Base-by-base conservation (phyloP, 2,113 vertebrate genomes). In the Anas platyrhynchos region DNA sequence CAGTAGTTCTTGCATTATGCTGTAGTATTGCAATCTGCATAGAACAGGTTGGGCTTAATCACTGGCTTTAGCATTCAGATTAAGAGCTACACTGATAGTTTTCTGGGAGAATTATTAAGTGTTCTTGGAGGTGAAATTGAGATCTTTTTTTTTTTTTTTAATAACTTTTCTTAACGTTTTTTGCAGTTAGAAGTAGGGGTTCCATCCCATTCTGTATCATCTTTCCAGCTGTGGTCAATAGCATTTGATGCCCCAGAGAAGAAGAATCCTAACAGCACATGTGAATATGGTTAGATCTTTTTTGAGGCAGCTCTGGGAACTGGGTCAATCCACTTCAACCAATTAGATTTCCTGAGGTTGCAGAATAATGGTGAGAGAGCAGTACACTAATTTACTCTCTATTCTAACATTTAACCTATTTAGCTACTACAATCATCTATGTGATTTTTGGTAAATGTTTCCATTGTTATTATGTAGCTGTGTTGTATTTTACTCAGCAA, bases 81-180 rank as follows among this genome's bases (percentile, higher is more conserved):
- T 31, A 31, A 76, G 38, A 36, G 67, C n/a, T 76, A 22, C 0
- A 0, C 0, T 52, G 63, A 61, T 3, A 46, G 2, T 26, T 62
- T 85, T 78, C 38, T 0, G 0, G 4, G 48, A 11, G 18, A 74
- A 44, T 48, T 36, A 25, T 50, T 46, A 87, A 50, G 7, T 56
- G 32, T 50, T 92, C 48, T 76, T 67, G 54, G 1, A 4, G 32
- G 27, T 56, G 86, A 85, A 95, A 46, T 26, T 22, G 34, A 16
- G 50, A n/a, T 65, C 32, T 41, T 79, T 91, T 82, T 72, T 41
- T 41, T 41, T 41, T 41, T 38, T 38, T 38, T 38, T 68, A 91
- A 91, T 56, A 83, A 65, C 13, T 65, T 69, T 44, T 80, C 11
- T 14, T 76, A 68, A 85, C 29, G 73, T 62, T 88, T 90, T 85